phyloP scores from a whole-genome alignment of 2,888 invertebrate genomes.

The Colostygia pectinataria region DNA sequence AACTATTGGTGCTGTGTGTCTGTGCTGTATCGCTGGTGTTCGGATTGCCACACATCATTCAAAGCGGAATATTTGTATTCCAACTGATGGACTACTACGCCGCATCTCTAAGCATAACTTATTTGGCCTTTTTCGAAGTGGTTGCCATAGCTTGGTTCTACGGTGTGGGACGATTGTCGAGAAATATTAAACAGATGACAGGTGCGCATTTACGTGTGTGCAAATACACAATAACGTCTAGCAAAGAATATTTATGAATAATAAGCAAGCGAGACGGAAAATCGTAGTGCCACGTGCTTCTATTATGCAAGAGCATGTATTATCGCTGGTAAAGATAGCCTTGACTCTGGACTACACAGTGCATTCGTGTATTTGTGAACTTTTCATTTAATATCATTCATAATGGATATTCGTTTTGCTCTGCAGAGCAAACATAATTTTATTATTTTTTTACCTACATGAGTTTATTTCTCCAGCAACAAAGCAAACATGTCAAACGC shows the following conservation, averaged over 20 bases:
- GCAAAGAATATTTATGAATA: too few relatives aligned
- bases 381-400: conserved; percentile 13
- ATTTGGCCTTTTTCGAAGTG: conserved; percentile 96
- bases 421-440: conserved; percentile 16
- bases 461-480: conserved; percentile 14
- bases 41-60: conserved; percentile 94
- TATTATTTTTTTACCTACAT: conserved; percentile 17
- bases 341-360: conserved; percentile 21
- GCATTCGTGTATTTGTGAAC: conserved; percentile 19
- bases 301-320: conserved; percentile 14
- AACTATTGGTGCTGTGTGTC: conserved; percentile 91
- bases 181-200: conserved; percentile 95
- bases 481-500: conserved; percentile 21
- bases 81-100: conserved; percentile 97
- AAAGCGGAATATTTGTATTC: conserved; percentile 95
- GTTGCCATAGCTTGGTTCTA: conserved; percentile 96
- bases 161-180: conserved; percentile 90
- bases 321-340: conserved; percentile 22
- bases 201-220: conserved; percentile 73
- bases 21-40: conserved; percentile 92
- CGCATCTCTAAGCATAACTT: conserved; percentile 95
- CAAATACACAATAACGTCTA: not conserved
- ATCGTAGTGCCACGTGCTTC: conserved; percentile 4
- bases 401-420: conserved; percentile 20
- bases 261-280: not conserved